These are phyloP conservation scores for Acrobasis repandana DNA, from an alignment of 2,888 invertebrate species.

Conservation along the genomic window DNA sequence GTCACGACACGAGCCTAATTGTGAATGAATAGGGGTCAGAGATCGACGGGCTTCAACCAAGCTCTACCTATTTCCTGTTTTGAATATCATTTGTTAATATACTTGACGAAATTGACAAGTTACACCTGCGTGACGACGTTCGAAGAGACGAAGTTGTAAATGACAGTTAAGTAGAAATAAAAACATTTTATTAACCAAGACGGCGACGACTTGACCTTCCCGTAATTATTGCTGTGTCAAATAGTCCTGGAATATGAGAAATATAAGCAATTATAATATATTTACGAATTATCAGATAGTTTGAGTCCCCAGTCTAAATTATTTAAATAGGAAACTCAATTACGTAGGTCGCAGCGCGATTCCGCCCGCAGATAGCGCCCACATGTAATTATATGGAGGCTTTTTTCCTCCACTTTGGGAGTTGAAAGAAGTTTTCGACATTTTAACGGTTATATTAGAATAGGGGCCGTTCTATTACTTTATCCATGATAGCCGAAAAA, in stretches of 20 bases:
- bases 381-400: constrained; percentile 61
- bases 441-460: constrained; percentile 57
- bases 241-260: constrained; percentile 14
- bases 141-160: not conserved
- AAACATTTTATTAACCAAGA: constrained; percentile 28
- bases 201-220: not conserved
- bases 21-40: constrained; percentile 79
- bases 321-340: constrained; percentile 70
- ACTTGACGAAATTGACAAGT: constrained; percentile 28
- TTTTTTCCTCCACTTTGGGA: constrained; percentile 43
- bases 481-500: constrained; percentile 41
- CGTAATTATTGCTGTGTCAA: constrained; percentile 4
- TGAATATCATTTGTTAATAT: constrained; percentile 49
- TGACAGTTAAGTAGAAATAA: not conserved
- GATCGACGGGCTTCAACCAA: constrained; percentile 60
- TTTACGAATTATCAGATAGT: constrained; percentile 48
- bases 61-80: constrained; percentile 66
- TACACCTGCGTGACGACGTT: constrained; percentile 33
- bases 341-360: constrained; percentile 57
- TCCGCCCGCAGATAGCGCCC: constrained; percentile 59
- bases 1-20: constrained; percentile 74
- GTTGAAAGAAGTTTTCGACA: constrained; percentile 49
- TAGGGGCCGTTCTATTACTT: constrained; percentile 42
- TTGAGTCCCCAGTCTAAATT: constrained; percentile 50
- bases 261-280: constrained; percentile 38